Percentiles rank a stretch among this genome's conserved stretches.
Evolutionary conservation across 2,888 invertebrate genomes (phyloP).

Genomic region (Cybosia mesomella): DNA sequence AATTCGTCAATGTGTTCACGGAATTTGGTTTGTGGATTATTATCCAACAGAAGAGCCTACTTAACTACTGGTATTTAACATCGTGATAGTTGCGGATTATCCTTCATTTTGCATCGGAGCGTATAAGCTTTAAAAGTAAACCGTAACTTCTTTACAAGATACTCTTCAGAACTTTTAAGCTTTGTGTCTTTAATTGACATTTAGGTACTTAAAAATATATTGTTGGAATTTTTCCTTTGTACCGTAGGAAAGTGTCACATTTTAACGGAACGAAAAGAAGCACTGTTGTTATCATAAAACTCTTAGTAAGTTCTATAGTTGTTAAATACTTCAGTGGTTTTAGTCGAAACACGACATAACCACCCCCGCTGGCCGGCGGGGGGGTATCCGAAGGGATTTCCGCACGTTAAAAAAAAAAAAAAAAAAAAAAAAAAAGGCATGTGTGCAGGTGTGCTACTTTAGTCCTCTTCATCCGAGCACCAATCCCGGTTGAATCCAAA

Average conservation of each 20-base stretch:
- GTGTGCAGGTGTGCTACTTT: background rate
- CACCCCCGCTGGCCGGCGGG: too few species aligned
- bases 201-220: background rate
- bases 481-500: background rate
- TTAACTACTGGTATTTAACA: background rate
- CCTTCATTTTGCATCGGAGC: background rate
- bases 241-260: background rate
- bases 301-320: too few species aligned
- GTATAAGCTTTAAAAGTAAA: background rate
- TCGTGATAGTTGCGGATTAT: background rate
- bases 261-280: background rate
- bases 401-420: too few species aligned
- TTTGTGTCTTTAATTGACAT: background rate
- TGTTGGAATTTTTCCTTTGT: background rate
- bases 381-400: too few species aligned
- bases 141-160: background rate
- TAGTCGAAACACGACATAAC: too few species aligned
- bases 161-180: background rate
- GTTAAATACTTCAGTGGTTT: too few species aligned
- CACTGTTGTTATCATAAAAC: background rate
- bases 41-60: slow-evolving; percentile 15
- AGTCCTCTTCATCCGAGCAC: background rate
- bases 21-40: background rate
- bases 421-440: too few species aligned
- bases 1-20: background rate